phyloP scores from a whole-genome alignment of 2,888 invertebrate genomes.

The Endomychus coccineus region DNA sequence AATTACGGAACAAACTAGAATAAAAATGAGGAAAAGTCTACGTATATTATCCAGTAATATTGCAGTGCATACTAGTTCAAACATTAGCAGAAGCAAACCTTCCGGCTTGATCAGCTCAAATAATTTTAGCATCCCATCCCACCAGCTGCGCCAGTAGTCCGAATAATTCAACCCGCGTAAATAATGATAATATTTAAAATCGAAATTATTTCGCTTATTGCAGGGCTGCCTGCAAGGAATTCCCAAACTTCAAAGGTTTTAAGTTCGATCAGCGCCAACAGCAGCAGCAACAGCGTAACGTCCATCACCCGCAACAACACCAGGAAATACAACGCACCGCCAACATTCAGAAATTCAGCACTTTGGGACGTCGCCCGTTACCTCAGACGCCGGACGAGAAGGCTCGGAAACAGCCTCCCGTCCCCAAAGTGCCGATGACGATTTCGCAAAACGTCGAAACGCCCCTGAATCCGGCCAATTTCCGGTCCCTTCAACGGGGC shows the following conservation, averaged over 20 bases:
- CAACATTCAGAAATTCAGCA: slow-evolving; percentile 44
- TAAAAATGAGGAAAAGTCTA: no score
- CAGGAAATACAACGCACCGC: slow-evolving; percentile 35
- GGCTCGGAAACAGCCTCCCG: slow-evolving; percentile 37
- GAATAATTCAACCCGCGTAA: no score
- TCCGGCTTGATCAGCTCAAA: no score
- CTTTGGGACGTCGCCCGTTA: slow-evolving; percentile 41
- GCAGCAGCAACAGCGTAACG: slow-evolving; percentile 40
- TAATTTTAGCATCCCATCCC: no score
- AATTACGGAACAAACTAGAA: no score
- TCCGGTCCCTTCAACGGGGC: slow-evolving; percentile 46
- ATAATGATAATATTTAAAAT: no score
- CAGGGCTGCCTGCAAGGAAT: slow-evolving; percentile 48
- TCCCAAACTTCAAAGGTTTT: slow-evolving; percentile 46
- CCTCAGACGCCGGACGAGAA: slow-evolving; percentile 44
- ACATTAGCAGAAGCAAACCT: no score
- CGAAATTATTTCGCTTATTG: no score
- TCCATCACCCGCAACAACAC: slow-evolving; percentile 20
- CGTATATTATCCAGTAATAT: no score
- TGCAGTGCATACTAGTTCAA: no score
- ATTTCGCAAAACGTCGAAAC: slow-evolving; percentile 37
- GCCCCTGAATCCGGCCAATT: slow-evolving; percentile 46
- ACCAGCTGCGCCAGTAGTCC: no score
- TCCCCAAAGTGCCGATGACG: slow-evolving; percentile 40
- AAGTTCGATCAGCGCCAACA: slow-evolving; percentile 48